phyloP scores from a whole-genome alignment of 2,797 vertebrate genomes.

The Novumbra hubbsi region DNA sequence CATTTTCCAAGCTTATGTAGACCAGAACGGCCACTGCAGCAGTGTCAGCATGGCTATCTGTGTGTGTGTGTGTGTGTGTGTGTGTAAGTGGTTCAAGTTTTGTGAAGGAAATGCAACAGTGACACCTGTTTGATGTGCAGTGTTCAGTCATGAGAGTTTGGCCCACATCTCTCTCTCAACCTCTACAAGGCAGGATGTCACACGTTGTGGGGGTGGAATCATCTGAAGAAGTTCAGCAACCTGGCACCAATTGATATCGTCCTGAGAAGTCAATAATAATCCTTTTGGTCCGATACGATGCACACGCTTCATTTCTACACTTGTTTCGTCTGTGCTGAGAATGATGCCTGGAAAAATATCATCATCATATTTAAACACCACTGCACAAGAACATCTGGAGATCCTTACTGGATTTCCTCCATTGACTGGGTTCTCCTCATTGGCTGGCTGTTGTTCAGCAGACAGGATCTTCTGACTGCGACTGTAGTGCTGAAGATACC shows the following conservation, averaged over 20 bases:
- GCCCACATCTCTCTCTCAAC: background rate
- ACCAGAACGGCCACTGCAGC: too few species aligned
- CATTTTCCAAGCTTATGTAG: too few species aligned
- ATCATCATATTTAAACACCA: constrained; percentile 12
- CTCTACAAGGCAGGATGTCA: background rate
- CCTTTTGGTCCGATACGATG: background rate
- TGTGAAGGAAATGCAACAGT: too few species aligned
- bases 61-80: too few species aligned
- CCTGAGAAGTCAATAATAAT: constrained; percentile 10
- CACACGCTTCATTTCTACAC: constrained; percentile 20
- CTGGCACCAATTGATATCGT: background rate
- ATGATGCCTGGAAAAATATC: constrained; percentile 17
- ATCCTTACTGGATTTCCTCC: too few species aligned
- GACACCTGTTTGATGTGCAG: background rate
- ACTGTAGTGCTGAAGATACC: too few species aligned
- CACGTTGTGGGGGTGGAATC: background rate
- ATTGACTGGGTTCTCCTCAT: too few species aligned
- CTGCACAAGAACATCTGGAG: too few species aligned
- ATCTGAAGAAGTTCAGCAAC: background rate
- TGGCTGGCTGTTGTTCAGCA: too few species aligned
- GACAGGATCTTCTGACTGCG: too few species aligned
- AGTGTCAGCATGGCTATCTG: too few species aligned
- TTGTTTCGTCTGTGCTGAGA: constrained; percentile 10
- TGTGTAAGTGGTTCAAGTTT: too few species aligned
- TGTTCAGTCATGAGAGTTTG: background rate